Evolutionary conservation across 2,797 vertebrate species (phyloP), one percentile per base, ranked within the genome.

Genomic region (Numenius phaeopus): DNA sequence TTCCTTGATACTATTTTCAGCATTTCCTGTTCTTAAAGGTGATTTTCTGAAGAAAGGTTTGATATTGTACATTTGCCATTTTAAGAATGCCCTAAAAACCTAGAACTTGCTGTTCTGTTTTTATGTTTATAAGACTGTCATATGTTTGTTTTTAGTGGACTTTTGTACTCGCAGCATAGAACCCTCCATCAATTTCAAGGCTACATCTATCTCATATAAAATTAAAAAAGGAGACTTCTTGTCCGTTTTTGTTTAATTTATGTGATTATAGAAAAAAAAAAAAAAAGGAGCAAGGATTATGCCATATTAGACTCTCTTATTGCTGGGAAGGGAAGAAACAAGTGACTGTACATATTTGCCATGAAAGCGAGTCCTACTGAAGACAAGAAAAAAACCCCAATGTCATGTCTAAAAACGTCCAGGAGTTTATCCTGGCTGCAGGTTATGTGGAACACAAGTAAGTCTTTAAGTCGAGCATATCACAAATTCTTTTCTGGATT

Each of bases 401-500:
- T 9, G 22, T 37, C 42, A 76, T 47, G 40, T 19, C 57, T 83
- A 69, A 86, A 82, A 91, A 2, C 39, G 88, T 24, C 4, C 47
- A 89, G 46, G 84, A 85, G 27, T 73, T 90, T 80, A 69, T 84
- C 44, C 67, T 89, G 77, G 32, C n/a, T 87, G 27, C 20, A 80
- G 59, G 26, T 66, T 91, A 66, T 18, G 13, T 34, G 73, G 55
- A 91, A 91, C 50, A 78, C 54, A 93, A 79, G 39, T 11, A 93
- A 40, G 16, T 83, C 49, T 90, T 83, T 79, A 87, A 85, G 14
- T 87, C 6, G 5, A 92, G 29, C 22, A 42, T 55, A 82, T 79
- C 22, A 66, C 37, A 83, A 84, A 81, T 76, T 81, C 83, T 61
- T 93, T 94, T 79, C 65, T 65, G 65, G 54, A 83, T 92, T 86